Conservation (phyloP, 2,888 invertebrate genomes). For the Tipula confusa region DNA sequence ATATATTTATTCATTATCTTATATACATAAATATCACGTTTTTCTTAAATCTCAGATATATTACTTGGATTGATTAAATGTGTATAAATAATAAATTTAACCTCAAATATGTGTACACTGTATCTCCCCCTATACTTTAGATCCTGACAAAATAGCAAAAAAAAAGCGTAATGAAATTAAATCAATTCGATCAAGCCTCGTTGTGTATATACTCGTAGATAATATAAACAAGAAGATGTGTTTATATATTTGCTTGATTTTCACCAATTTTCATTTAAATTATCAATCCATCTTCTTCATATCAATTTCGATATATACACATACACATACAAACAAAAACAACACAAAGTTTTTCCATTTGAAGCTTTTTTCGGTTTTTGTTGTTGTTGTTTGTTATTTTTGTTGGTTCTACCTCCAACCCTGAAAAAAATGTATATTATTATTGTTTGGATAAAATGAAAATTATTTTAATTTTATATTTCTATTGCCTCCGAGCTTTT, state of each 20-base stretch:
- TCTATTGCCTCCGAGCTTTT: conserved; percentile 3
- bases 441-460: conserved; percentile 14
- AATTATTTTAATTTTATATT: conserved; percentile 9
- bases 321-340: neutral
- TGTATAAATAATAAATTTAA: neutral
- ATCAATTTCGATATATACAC: neutral
- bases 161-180: neutral
- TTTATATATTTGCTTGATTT: neutral
- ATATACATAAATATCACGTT: neutral
- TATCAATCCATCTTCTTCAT: conserved; percentile 25
- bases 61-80: neutral
- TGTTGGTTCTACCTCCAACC: neutral
- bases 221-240: neutral
- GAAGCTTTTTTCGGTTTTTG: neutral
- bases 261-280: conserved; percentile 20
- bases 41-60: neutral
- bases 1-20: neutral
- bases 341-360: conserved; percentile 13
- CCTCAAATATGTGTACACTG: neutral
- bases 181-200: neutral
- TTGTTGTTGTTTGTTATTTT: neutral
- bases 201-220: neutral
- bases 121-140: neutral
- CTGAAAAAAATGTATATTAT: neutral
- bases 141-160: neutral